Percentiles rank a stretch among this genome's conserved stretches.
Conservation (phyloP, 2,888 invertebrate genomes). For the Cephus pygmeus region DNA sequence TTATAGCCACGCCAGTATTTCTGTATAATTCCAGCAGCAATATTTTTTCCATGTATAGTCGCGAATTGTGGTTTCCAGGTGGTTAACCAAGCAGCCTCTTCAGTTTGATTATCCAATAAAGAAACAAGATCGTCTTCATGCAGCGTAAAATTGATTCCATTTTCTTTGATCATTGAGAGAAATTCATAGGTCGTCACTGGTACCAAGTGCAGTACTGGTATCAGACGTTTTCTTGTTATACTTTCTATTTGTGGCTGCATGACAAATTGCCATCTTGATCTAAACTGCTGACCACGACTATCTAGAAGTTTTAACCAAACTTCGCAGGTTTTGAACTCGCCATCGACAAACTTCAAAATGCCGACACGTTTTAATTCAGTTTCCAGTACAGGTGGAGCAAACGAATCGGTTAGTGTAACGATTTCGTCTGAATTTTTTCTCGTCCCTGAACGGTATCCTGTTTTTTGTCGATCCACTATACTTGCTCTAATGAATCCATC, state of each 20-base stretch:
- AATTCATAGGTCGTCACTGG: slow-evolving; percentile 27
- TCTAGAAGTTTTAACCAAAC: slow-evolving; percentile 38
- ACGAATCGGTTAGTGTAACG: slow-evolving; percentile 17
- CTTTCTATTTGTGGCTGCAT: slow-evolving; percentile 37
- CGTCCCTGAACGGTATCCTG: slow-evolving; percentile 7
- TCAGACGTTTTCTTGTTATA: slow-evolving; percentile 25
- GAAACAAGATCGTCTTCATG: slow-evolving; percentile 28
- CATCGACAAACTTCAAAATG: slow-evolving; percentile 36
- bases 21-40: slow-evolving; percentile 40
- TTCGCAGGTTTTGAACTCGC: slow-evolving; percentile 26
- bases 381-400: slow-evolving; percentile 8
- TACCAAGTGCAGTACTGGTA: slow-evolving; percentile 32
- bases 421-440: slow-evolving; percentile 24
- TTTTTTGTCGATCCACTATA: slow-evolving; percentile 8
- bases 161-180: slow-evolving; percentile 32
- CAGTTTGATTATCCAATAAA: slow-evolving; percentile 20
- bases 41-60: slow-evolving; percentile 22
- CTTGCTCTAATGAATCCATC: background rate
- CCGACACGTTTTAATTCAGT: slow-evolving; percentile 25
- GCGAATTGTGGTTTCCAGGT: slow-evolving; percentile 33
- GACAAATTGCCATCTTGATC: slow-evolving; percentile 38
- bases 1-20: slow-evolving; percentile 37
- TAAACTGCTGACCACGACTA: slow-evolving; percentile 29
- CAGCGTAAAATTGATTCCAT: slow-evolving; percentile 28
- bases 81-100: slow-evolving; percentile 26